phyloP scores from a whole-genome alignment of 1,140 invertebrate genomes.

The Sinonovacula constricta region DNA sequence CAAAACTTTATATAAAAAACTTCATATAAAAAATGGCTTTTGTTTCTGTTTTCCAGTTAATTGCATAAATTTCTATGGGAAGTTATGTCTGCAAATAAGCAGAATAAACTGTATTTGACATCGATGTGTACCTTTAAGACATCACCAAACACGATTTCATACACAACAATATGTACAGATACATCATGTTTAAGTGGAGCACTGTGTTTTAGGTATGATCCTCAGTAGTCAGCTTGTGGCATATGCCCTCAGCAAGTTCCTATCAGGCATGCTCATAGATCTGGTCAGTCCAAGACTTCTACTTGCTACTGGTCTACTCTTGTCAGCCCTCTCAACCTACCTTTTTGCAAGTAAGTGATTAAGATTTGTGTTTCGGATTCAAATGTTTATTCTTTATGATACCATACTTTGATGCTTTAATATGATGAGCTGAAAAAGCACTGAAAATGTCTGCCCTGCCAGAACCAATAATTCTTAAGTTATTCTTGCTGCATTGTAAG shows the following conservation, averaged over 20 bases:
- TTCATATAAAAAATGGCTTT: not conserved
- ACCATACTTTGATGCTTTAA: slow-evolving; percentile 56
- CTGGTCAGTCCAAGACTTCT: slow-evolving; percentile 74
- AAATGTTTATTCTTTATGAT: not conserved
- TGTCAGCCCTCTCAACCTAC: slow-evolving; percentile 77
- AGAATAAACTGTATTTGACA: too few species aligned
- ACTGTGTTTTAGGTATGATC: slow-evolving; percentile 76
- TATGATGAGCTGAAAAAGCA: too few species aligned
- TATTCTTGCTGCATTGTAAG: too few species aligned
- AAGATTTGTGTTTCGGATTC: not conserved
- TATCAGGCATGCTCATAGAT: slow-evolving; percentile 78
- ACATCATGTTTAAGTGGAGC: not conserved
- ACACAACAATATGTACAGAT: too few species aligned
- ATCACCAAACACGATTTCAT: too few species aligned
- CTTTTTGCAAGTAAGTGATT: slow-evolving; percentile 73
- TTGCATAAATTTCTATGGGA: too few species aligned
- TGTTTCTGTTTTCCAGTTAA: not conserved
- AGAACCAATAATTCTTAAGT: too few species aligned
- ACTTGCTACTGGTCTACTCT: slow-evolving; percentile 76
- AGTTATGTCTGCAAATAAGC: too few species aligned
- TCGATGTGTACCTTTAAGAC: too few species aligned
- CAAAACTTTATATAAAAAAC: too few species aligned
- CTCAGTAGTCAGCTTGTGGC: slow-evolving; percentile 79
- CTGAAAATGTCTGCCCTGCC: too few species aligned
- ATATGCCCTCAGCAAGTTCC: slow-evolving; percentile 79